These are phyloP conservation scores for Patella caerulea DNA, from an alignment of 2,888 invertebrate genomes.

Conservation along the genomic window DNA sequence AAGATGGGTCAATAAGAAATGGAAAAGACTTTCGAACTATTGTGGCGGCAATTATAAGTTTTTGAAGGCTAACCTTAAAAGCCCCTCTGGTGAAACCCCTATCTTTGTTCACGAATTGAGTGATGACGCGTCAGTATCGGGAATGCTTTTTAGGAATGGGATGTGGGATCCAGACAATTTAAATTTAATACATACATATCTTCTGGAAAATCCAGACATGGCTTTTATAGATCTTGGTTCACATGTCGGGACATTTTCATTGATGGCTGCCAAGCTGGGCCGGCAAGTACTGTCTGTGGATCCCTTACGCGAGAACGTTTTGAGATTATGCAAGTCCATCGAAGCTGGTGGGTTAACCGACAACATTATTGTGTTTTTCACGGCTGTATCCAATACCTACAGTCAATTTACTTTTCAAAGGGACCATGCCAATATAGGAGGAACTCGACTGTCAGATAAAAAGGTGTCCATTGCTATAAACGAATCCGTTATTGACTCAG, in stretches of 20 bases:
- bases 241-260: not conserved
- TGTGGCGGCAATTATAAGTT: not conserved
- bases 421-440: not conserved
- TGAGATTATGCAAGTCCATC: not conserved
- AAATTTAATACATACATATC: not conserved
- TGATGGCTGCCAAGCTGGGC: not conserved
- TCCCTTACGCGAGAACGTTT: not conserved
- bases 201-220: not conserved
- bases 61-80: not conserved
- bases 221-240: not conserved
- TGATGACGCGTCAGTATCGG: not conserved
- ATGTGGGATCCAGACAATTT: slow-evolving; percentile 1
- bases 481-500: not conserved
- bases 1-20: not conserved
- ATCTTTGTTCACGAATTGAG: not conserved
- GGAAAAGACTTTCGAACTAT: not conserved
- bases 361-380: not conserved
- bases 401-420: not conserved
- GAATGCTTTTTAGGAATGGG: not conserved
- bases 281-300: not conserved
- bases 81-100: not conserved
- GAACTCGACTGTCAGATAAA: not conserved
- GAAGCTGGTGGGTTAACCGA: not conserved
- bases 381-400: not conserved
- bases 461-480: not conserved